A percentile compares a stretch with the other conserved stretches of the same genome.
Conservation (phyloP, 2,113 vertebrate species). For the Peromyscus californicus region DNA sequence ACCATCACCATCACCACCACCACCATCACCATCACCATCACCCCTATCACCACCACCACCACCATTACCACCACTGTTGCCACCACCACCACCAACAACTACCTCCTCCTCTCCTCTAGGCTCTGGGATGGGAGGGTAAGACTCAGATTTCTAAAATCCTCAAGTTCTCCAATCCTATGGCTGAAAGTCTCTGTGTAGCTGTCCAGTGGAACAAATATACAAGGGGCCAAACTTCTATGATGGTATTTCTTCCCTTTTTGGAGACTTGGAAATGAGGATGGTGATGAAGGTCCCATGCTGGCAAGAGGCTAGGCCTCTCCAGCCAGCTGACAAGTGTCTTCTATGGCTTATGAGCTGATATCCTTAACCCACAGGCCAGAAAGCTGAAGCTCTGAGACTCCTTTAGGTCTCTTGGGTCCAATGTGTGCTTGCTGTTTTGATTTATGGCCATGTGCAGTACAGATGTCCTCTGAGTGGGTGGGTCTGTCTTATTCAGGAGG, state of each 20-base stretch:
- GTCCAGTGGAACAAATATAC: neutral
- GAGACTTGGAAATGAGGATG: neutral
- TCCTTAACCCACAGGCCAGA: neutral
- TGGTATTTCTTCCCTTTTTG: neutral
- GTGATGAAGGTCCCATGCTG: fast-evolving
- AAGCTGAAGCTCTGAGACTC: neutral
- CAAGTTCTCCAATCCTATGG: neutral
- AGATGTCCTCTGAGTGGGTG: constrained; percentile 51
- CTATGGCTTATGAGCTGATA: neutral
- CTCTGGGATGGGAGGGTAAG: neutral
- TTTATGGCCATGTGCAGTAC: neutral
- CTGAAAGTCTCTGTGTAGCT: neutral
- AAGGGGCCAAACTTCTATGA: neutral
- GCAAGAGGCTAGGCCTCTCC: neutral
- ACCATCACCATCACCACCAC: neutral
- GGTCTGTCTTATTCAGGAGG: neutral
- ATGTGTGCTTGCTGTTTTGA: neutral
- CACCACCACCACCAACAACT: neutral
- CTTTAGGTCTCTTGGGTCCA: constrained; percentile 3
- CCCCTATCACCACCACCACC: neutral
- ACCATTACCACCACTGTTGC: neutral
- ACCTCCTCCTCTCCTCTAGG: neutral
- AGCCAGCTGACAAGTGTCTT: neutral
- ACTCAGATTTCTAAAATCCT: neutral
- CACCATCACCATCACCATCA: neutral